Conservation (phyloP, 2,797 vertebrate genomes). For the Acridotheres tristis region DNA sequence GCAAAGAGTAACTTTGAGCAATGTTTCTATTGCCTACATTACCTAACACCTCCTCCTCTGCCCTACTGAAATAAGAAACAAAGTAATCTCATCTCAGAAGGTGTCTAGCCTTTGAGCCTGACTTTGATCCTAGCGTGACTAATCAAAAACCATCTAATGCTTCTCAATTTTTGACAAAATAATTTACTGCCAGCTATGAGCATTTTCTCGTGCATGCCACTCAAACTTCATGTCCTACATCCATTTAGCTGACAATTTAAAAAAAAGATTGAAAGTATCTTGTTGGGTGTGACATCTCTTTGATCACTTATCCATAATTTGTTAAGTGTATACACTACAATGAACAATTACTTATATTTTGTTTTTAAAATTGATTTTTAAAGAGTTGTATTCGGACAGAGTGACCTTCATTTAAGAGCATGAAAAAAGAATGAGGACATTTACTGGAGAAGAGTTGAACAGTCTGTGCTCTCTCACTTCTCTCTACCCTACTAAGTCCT, state of each 20-base stretch:
- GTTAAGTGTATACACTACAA: background rate
- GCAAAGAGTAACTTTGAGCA: background rate
- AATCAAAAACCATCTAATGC: background rate
- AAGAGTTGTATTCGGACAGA: background rate
- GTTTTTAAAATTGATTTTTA: background rate
- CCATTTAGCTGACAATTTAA: background rate
- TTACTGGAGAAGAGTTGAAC: background rate
- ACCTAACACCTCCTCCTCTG: background rate
- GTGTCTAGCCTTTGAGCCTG: background rate
- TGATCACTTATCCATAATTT: background rate
- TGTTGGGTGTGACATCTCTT: background rate
- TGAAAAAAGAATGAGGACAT: background rate
- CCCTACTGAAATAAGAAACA: background rate
- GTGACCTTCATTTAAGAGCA: background rate
- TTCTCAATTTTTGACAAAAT: constrained; percentile 4
- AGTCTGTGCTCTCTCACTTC: background rate
- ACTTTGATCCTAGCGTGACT: background rate
- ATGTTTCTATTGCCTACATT: background rate
- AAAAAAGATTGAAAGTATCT: background rate
- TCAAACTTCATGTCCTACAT: background rate
- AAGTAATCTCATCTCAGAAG: background rate
- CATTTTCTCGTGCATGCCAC: background rate
- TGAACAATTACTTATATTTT: background rate
- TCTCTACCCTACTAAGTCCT: background rate
- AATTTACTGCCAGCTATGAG: background rate